Evolutionary conservation across 2,888 invertebrate genomes (phyloP), one percentile per base, ranked within the genome.

Genomic region (Drosophila fulvimacula): DNA sequence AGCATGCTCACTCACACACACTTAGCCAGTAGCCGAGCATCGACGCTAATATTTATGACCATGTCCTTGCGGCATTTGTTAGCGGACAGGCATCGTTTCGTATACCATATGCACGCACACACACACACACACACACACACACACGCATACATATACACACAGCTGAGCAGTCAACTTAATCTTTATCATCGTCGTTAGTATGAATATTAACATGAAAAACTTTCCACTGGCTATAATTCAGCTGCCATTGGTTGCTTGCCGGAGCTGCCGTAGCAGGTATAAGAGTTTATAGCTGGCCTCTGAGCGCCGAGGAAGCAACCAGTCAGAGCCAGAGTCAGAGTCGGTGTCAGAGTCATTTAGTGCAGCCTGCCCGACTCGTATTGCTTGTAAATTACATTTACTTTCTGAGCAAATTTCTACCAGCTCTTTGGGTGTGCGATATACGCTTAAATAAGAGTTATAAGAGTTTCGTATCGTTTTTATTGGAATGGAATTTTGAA

Each of bases 11-110:
- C 38, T 39, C 38, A 30, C 30, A 49, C 30, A 15, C 15, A 10
- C 30, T 7, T 30, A 15, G 56, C 15, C 39, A 42, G 41, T 27
- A 39, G 57, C 39, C 41, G 32, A 55, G 49, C 52, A 57, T 41
- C 46, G 69, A 53, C 58, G 83, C 62, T 63, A 76, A 86, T 89
- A 84, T 84, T 84, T 81, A 87, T 76, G 84, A 34, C 65, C 52
- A 42, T 64, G 59, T 73, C 65, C 78, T 62, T 68, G 61, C 51
- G 67, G 68, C 58, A 67, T 71, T 75, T 68, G 67, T 71, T 62
- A 48, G 67, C 76, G 51, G 42, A 30, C 79, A 49, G 48, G 56
- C 58, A 48, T 61, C 61, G 60, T 41, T 48, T 65, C 68, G 38
- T 39, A 42, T 15, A 24, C 32, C 68, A 44, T 36, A 42, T 15